Conservation (phyloP, 2,113 vertebrate species). For the Muntiacus reevesi region DNA sequence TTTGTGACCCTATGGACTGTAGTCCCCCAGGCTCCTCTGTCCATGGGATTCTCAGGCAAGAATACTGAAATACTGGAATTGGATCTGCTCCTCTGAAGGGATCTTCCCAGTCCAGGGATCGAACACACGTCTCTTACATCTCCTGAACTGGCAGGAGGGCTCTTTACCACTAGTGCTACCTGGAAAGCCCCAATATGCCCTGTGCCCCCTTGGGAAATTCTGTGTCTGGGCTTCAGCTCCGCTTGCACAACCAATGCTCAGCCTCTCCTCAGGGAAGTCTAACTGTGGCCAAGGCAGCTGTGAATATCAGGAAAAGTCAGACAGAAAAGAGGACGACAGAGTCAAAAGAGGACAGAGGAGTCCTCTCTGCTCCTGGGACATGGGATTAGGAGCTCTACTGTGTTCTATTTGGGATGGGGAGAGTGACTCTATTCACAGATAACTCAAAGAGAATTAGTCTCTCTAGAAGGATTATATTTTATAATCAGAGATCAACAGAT, state of each 20-base stretch:
- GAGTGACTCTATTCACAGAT: not conserved
- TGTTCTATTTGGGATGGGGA: not conserved
- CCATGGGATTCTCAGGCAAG: not conserved
- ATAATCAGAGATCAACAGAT: not conserved
- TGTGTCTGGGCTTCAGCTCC: not conserved
- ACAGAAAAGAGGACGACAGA: too few species aligned
- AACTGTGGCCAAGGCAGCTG: not conserved
- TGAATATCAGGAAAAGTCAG: not conserved
- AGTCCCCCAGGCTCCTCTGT: not conserved
- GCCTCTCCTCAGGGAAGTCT: not conserved
- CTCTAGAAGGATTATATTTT: not conserved
- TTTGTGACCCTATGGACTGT: not conserved
- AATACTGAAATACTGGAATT: not conserved
- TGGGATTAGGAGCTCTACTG: not conserved
- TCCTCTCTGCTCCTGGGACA: too few species aligned
- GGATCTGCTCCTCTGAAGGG: not conserved
- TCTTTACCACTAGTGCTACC: not conserved
- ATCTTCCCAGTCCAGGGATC: not conserved
- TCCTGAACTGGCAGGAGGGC: not conserved
- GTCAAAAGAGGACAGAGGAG: not conserved
- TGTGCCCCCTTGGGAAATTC: not conserved
- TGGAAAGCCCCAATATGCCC: not conserved
- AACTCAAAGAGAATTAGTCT: not conserved
- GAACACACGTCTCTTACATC: not conserved
- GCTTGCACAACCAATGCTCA: not conserved